Percentiles rank a stretch among this genome's conserved stretches.
Conservation (phyloP, 1,140 invertebrate genomes). For the Brachionus angularis region DNA sequence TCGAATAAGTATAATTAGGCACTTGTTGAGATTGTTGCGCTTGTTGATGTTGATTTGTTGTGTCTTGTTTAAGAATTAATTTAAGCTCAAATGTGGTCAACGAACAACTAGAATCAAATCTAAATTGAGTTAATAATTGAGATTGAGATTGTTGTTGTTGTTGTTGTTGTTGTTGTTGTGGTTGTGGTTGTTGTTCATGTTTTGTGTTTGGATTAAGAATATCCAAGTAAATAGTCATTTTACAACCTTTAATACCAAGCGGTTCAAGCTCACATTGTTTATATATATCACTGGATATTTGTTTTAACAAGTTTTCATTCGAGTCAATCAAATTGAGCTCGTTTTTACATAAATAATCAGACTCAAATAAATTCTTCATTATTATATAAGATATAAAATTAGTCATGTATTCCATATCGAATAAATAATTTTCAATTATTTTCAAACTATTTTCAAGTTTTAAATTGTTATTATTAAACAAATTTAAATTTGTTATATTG, state of each 20-base stretch:
- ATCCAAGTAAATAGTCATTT: neutral
- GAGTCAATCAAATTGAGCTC: constrained; percentile 13
- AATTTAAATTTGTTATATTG: neutral
- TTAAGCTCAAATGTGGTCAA: constrained; percentile 16
- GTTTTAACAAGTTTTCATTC: neutral
- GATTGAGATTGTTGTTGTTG: constrained; percentile 7
- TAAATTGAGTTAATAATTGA: constrained; percentile 8
- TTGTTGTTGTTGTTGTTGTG: no score
- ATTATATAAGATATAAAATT: constrained; percentile 21
- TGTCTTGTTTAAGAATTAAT: no score
- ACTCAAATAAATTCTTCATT: constrained; percentile 5
- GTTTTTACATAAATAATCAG: neutral
- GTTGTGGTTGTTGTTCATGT: no score
- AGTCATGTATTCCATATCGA: constrained; percentile 1
- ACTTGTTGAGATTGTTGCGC: no score
- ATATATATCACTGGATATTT: constrained; percentile 35
- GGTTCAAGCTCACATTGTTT: constrained; percentile 20
- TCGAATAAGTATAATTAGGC: no score
- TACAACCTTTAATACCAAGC: constrained; percentile 23
- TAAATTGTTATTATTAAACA: no score
- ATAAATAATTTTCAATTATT: constrained; percentile 29
- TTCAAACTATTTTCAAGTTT: no score
- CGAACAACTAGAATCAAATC: neutral
- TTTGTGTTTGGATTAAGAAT: no score
- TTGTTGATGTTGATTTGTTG: no score